phyloP scores from a whole-genome alignment of 2,888 invertebrate genomes.

The Furcula furcula region DNA sequence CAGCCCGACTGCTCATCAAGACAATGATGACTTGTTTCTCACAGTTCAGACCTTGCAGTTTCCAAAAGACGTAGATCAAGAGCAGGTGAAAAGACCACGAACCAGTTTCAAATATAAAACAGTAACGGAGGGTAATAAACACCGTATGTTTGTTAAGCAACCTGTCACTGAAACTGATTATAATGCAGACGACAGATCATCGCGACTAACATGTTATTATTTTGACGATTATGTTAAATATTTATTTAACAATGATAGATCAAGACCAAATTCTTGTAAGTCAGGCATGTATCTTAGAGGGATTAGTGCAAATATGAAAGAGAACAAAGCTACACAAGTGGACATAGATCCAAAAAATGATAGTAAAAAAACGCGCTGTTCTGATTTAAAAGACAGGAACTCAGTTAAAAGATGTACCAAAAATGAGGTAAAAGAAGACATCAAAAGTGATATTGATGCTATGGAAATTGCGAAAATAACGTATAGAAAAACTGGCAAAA shows the following conservation, averaged over 20 bases:
- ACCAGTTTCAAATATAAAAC: slow-evolving; percentile 69
- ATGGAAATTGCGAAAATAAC: slow-evolving; percentile 52
- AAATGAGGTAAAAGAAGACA: slow-evolving; percentile 23
- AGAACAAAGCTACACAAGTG: slow-evolving; percentile 53
- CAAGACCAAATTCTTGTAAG: slow-evolving; percentile 58
- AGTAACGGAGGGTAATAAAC: slow-evolving; percentile 42
- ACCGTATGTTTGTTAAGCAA: slow-evolving; percentile 73
- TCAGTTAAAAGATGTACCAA: slow-evolving; percentile 21
- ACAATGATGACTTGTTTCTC: slow-evolving; percentile 52
- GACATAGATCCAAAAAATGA: slow-evolving; percentile 28
- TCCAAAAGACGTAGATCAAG: slow-evolving; percentile 50
- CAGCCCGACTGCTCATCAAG: slow-evolving; percentile 24
- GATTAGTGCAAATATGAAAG: slow-evolving; percentile 36
- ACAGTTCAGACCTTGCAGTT: slow-evolving; percentile 70
- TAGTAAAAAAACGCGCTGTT: slow-evolving; percentile 33
- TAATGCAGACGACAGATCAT: slow-evolving; percentile 46
- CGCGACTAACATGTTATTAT: slow-evolving; percentile 58
- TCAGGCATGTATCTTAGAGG: slow-evolving; percentile 51
- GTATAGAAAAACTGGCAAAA: slow-evolving; percentile 56
- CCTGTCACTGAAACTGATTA: slow-evolving; percentile 42
- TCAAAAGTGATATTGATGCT: slow-evolving; percentile 23
- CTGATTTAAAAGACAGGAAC: slow-evolving; percentile 30
- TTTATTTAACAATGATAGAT: slow-evolving; percentile 51
- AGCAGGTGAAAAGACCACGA: slow-evolving; percentile 48
- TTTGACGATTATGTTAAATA: slow-evolving; percentile 69